phyloP scores from a whole-genome alignment of 2,888 invertebrate genomes.

The Euclidia mi region DNA sequence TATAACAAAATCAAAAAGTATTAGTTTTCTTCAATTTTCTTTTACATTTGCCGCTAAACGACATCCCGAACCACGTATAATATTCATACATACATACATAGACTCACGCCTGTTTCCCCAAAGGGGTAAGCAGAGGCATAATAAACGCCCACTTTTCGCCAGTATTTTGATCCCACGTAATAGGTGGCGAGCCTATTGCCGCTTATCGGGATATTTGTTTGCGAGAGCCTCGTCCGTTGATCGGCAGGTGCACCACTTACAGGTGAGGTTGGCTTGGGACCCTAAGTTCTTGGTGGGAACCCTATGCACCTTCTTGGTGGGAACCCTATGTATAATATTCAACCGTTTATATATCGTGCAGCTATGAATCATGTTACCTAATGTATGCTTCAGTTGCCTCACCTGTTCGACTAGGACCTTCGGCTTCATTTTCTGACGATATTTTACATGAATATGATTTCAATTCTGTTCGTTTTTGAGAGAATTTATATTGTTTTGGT shows the following conservation, averaged over 20 bases:
- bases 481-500: too few relatives aligned
- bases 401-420: conserved; percentile 16
- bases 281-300: conserved; percentile 20
- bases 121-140: too few relatives aligned
- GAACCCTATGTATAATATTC: too few relatives aligned
- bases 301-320: too few relatives aligned
- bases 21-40: background rate
- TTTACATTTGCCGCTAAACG: background rate
- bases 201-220: too few relatives aligned
- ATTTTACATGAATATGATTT: conserved; percentile 12
- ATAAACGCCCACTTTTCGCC: too few relatives aligned
- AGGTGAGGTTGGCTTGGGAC: conserved; percentile 14
- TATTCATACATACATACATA: conserved; percentile 44
- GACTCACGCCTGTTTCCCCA: too few relatives aligned
- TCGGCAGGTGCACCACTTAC: too few relatives aligned
- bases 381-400: conserved; percentile 32
- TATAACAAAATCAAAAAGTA: background rate
- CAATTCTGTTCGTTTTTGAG: too few relatives aligned
- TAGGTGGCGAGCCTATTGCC: too few relatives aligned
- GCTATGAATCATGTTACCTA: conserved; percentile 47
- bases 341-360: conserved; percentile 35
- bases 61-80: background rate
- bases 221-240: too few relatives aligned
- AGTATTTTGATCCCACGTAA: too few relatives aligned
- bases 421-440: conserved; percentile 9